Conservation (phyloP, 2,888 invertebrate species). For the Luperina nickerlii region DNA sequence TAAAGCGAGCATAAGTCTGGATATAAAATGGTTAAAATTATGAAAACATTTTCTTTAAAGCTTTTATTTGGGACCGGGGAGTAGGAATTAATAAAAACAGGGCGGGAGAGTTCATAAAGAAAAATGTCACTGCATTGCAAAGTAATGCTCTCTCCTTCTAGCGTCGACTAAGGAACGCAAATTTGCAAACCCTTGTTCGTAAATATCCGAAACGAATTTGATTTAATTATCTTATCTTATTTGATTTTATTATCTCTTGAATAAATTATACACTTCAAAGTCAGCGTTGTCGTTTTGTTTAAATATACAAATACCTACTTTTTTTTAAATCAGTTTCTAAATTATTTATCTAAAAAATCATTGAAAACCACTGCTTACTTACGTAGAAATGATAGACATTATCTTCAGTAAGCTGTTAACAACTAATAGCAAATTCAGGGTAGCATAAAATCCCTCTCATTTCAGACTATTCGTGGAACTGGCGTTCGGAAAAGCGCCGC, state of each 20-base stretch:
- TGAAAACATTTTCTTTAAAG: constrained; percentile 77
- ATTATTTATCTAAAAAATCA: not conserved
- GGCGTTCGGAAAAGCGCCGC: constrained; percentile 35
- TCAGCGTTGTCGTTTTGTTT: constrained; percentile 10
- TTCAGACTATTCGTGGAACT: constrained; percentile 29
- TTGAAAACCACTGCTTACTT: not conserved
- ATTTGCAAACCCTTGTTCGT: constrained; percentile 60
- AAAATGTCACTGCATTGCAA: constrained; percentile 86
- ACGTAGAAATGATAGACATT: not conserved
- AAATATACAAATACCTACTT: constrained; percentile 1
- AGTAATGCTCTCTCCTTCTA: constrained; percentile 81
- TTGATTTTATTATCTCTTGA: constrained; percentile 17
- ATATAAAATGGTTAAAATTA: constrained; percentile 59
- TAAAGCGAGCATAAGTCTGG: constrained; percentile 37
- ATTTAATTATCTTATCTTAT: no score
- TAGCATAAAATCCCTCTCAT: constrained; percentile 7
- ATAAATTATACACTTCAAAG: constrained; percentile 30
- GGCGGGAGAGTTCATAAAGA: constrained; percentile 84
- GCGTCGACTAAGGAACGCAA: constrained; percentile 64
- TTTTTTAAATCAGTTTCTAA: not conserved
- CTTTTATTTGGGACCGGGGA: constrained; percentile 78
- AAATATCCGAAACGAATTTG: constrained; percentile 48
- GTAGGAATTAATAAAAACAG: constrained; percentile 85
- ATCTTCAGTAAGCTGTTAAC: not conserved
- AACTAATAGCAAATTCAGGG: constrained; percentile 8